Conservation (phyloP, 2,797 vertebrate species). For the Epinephelus malabaricus region DNA sequence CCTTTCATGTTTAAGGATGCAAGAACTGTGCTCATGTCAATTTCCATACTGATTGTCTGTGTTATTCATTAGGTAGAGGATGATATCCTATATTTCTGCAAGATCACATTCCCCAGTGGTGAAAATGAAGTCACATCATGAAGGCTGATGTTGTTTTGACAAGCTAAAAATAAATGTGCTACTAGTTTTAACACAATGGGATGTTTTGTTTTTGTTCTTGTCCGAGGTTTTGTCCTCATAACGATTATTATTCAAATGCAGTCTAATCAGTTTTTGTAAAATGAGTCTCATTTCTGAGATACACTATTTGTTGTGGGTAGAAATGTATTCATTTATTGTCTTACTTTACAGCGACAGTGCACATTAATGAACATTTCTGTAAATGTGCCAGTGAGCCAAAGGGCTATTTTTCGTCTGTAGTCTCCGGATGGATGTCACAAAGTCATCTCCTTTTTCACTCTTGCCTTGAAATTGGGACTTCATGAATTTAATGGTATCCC, state of each 20-base stretch:
- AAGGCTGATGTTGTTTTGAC: neutral
- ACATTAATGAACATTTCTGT: neutral
- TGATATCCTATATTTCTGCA: slow-evolving; percentile 10
- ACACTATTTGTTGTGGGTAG: neutral
- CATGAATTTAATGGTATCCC: neutral
- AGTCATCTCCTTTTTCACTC: neutral
- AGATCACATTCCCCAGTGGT: slow-evolving; percentile 10
- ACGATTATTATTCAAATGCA: neutral
- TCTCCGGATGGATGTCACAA: no score
- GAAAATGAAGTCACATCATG: slow-evolving; percentile 7
- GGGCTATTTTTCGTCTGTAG: neutral
- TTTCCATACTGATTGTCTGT: slow-evolving; percentile 42
- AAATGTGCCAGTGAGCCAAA: neutral
- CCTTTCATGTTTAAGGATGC: slow-evolving; percentile 19
- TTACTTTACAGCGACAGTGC: neutral
- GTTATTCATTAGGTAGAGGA: slow-evolving; percentile 25
- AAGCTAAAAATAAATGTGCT: neutral
- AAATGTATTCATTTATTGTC: neutral
- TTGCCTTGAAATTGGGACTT: neutral
- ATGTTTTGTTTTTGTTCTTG: neutral
- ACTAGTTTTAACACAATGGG: neutral
- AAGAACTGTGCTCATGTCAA: slow-evolving; percentile 6
- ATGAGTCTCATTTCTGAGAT: neutral
- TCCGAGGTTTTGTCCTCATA: neutral
- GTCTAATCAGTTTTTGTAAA: neutral